Evolutionary conservation across 2,797 vertebrate genomes (phyloP), one percentile per base, ranked within the genome.

Genomic region (Pitangus sulphuratus): DNA sequence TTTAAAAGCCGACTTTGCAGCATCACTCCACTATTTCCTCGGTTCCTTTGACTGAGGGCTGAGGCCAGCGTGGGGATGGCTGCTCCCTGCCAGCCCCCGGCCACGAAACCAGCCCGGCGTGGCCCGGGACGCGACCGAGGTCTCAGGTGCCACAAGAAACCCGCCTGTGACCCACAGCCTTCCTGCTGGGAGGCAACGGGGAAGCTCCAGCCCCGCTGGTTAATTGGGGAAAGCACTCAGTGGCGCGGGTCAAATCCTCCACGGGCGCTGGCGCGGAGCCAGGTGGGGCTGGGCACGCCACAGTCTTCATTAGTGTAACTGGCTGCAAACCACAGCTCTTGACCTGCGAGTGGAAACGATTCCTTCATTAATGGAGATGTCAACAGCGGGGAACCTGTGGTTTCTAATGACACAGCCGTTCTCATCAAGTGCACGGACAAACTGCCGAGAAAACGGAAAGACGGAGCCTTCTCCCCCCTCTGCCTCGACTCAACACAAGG

Each of bases 291-390:
- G 91, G 96, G 94, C 88, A 93, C 68, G 94, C 95, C 93, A 95
- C 95, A 91, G 93, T 56, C 97, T 94, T 97, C 95, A 97, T 98
- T 97, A 98, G 89, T 9, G 69, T 68, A 87, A 92, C 95, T 91
- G 64, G 92, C 15, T 91, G 74, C 95, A 95, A 95, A 96, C 95
- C 95, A 93, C 93, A 95, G 77, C 87, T 84, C 94, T 91, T 95
- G 95, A 95, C 91, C 95, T 90, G 91, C 91, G 45, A 92, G 77
- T 40, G 92, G 94, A 92, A 95, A 84, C 47, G 93, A 93, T 93
- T 95, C 56, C 93, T 93, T 92, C 95, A 88, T 89, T 97, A 96
- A 96, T 92, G 96, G 91, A 90, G 90, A 91, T 78, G 85, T 87
- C 94, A 84, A 87, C 83, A 54, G 90, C 2, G 68, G 92, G 91